Conservation (phyloP, 2,888 invertebrate species). For the Drosophila sordidapex region DNA sequence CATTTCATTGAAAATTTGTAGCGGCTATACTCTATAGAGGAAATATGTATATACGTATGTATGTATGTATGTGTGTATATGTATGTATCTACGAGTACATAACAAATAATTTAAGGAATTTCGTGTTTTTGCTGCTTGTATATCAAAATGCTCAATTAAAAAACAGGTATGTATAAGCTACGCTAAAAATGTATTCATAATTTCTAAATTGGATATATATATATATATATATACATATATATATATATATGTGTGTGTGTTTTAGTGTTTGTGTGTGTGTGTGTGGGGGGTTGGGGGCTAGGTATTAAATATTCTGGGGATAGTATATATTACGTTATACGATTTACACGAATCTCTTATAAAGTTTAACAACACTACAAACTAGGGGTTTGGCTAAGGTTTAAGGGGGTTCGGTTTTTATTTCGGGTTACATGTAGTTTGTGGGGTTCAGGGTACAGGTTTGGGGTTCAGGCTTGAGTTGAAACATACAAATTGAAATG, state of each 20-base stretch:
- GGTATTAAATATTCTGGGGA: conserved; percentile 7
- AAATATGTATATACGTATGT: conserved; percentile 2
- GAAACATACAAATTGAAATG: conserved; percentile 12
- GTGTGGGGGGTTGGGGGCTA: conserved; percentile 5
- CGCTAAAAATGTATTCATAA: conserved; percentile 22
- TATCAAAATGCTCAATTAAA: conserved; percentile 22
- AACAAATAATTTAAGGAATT: conserved; percentile 11
- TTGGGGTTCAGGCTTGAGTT: background rate
- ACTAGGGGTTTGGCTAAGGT: conserved; percentile 47
- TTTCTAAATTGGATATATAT: conserved; percentile 21
- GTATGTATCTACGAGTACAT: conserved; percentile 17
- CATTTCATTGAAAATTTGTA: conserved; percentile 17
- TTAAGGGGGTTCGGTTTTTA: conserved; percentile 1
- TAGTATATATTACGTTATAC: conserved; percentile 43
- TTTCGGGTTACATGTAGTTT: conserved; percentile 1
- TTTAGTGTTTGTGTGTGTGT: background rate
- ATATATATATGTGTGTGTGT: conserved; percentile 6
- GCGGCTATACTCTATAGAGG: conserved; percentile 4
- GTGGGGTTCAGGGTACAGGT: background rate
- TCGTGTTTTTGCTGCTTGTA: conserved; percentile 9
- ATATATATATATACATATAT: background rate
- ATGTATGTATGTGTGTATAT: background rate
- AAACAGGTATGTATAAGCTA: conserved; percentile 30
- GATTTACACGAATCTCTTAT: conserved; percentile 57
- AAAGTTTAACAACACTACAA: conserved; percentile 56